Percentiles rank a stretch among this genome's conserved stretches.
Evolutionary conservation across 2,797 vertebrate species (phyloP).

Genomic region (Sebastes glaucus): DNA sequence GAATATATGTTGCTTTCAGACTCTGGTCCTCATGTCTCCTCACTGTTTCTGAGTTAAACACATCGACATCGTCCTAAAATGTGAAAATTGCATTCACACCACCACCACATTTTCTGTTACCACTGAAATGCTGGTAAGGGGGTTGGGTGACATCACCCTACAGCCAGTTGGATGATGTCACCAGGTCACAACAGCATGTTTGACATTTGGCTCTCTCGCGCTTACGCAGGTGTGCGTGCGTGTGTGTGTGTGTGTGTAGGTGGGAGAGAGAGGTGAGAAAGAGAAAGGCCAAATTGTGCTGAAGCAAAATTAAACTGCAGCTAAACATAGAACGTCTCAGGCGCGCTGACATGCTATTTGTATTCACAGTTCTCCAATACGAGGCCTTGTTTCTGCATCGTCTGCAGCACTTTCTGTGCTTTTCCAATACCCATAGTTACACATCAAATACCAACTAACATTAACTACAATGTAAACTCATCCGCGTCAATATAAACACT

Average conservation of each 20-base stretch:
- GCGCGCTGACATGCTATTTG: neutral
- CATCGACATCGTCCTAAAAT: neutral
- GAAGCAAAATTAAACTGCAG: neutral
- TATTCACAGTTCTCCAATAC: neutral
- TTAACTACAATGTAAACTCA: too few species aligned
- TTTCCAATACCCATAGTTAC: too few species aligned
- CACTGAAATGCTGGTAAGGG: slow-evolving; percentile 16
- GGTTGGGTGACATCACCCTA: neutral
- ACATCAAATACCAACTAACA: too few species aligned
- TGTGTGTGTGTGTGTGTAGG: neutral
- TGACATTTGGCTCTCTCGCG: neutral
- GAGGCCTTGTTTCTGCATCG: neutral
- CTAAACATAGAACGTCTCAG: neutral
- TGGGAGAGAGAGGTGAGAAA: neutral
- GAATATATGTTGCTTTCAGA: neutral
- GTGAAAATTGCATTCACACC: slow-evolving; percentile 11
- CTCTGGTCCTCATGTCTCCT: neutral
- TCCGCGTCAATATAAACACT: too few species aligned
- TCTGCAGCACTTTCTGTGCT: too few species aligned
- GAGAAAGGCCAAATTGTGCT: neutral
- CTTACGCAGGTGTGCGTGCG: neutral
- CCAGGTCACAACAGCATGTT: neutral
- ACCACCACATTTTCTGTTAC: slow-evolving; percentile 1
- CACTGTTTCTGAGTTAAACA: neutral
- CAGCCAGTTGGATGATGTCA: slow-evolving; percentile 1